phyloP scores from a whole-genome alignment of 2,888 invertebrate genomes.

The Malachius bipustulatus region DNA sequence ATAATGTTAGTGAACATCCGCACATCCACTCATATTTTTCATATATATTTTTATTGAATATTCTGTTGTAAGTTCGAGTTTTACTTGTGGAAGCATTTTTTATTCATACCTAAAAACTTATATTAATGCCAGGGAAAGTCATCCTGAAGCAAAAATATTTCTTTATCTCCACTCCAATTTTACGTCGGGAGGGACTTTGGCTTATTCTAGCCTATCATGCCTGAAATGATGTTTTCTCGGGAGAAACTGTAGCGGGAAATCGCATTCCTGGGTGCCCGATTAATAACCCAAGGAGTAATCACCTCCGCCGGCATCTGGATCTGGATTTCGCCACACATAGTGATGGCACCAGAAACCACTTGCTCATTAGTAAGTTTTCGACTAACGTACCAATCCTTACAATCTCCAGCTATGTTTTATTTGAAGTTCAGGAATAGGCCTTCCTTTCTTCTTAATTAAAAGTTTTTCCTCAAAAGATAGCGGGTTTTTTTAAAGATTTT shows the following conservation, averaged over 20 bases:
- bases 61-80: too few relatives aligned
- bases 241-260: background rate
- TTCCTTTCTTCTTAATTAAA: too few relatives aligned
- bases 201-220: slow-evolving; percentile 4
- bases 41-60: too few relatives aligned
- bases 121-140: too few relatives aligned
- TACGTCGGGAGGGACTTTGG: slow-evolving; percentile 1
- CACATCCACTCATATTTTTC: too few relatives aligned
- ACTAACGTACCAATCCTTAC: background rate
- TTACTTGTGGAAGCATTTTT: too few relatives aligned
- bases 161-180: background rate
- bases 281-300: background rate
- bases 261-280: background rate
- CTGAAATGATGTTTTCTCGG: slow-evolving; percentile 1
- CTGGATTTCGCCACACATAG: background rate
- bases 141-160: too few relatives aligned
- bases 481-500: too few relatives aligned
- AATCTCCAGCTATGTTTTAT: background rate
- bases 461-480: too few relatives aligned
- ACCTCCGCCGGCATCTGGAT: background rate
- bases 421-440: too few relatives aligned
- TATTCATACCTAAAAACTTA: too few relatives aligned
- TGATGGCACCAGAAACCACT: background rate
- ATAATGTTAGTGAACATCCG: too few relatives aligned
- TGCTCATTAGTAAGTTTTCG: background rate